A percentile compares a stretch with the other conserved stretches of the same genome.
These are phyloP conservation scores for Hypocryptadius cinnamomeus DNA, from an alignment of 2,113 vertebrate genomes.

Conservation along the genomic window DNA sequence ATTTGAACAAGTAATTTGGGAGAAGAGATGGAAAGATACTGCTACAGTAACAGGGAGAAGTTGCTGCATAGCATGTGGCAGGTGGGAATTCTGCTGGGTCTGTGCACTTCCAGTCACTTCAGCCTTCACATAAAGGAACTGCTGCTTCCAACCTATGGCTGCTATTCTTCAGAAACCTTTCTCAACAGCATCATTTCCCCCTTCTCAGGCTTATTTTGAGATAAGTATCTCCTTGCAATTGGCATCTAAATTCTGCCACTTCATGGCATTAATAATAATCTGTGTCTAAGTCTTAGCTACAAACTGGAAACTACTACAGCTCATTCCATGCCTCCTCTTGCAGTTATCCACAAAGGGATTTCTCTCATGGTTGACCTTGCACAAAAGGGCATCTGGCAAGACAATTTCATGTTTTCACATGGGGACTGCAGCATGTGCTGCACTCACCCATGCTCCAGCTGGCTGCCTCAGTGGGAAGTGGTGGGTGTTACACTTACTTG, in stretches of 20 bases:
- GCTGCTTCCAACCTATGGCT: neutral
- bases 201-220: neutral
- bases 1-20: neutral
- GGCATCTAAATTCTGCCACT: neutral
- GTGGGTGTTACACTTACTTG: slow-evolving; percentile 72
- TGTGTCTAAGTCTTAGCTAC: neutral
- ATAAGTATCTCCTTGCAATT: neutral
- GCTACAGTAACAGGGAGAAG: neutral
- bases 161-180: neutral
- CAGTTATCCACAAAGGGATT: neutral
- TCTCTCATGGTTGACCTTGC: neutral
- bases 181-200: neutral
- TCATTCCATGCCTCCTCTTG: neutral
- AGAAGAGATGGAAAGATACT: neutral
- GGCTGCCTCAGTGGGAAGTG: neutral
- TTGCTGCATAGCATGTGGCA: neutral
- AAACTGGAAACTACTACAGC: neutral
- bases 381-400: neutral
- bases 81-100: neutral
- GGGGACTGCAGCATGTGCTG: neutral
- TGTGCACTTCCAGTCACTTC: neutral
- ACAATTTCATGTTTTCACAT: neutral
- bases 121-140: neutral
- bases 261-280: neutral
- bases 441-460: neutral